Conservation (phyloP, 2,113 vertebrate genomes). For the Peromyscus polionotus region DNA sequence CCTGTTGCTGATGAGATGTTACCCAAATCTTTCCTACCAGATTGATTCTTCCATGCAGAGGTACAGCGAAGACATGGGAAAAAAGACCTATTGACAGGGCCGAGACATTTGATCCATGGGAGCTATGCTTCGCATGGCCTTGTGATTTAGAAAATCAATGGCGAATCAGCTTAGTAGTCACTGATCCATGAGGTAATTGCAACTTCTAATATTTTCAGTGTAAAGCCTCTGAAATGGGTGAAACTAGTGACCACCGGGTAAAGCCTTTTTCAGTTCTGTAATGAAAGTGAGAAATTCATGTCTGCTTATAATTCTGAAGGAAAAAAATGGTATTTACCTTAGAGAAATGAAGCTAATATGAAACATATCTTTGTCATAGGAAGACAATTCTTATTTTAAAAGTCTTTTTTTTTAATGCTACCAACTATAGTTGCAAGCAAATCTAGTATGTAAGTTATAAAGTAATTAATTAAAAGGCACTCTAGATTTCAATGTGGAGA, state of each 20-base stretch:
- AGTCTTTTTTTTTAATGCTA: neutral
- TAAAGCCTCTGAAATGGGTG: slow-evolving; percentile 74
- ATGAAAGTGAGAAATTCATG: slow-evolving; percentile 33
- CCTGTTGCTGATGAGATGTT: neutral
- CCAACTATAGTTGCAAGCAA: neutral
- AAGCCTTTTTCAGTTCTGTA: slow-evolving; percentile 63
- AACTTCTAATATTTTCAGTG: slow-evolving; percentile 73
- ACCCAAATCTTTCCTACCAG: neutral
- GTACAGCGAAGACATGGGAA: neutral
- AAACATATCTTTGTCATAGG: slow-evolving; percentile 7
- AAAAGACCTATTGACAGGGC: slow-evolving; percentile 28
- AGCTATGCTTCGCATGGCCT: slow-evolving; percentile 60
- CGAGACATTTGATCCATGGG: slow-evolving; percentile 69
- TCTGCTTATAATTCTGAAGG: slow-evolving; percentile 63
- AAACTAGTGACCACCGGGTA: slow-evolving; percentile 31
- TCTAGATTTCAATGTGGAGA: neutral
- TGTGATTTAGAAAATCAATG: slow-evolving; percentile 71
- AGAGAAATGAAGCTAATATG: neutral
- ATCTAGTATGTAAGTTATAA: neutral
- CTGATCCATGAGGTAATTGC: slow-evolving; percentile 68
- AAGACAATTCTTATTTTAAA: slow-evolving; percentile 23
- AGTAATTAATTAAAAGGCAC: slow-evolving; percentile 40
- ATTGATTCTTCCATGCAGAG: slow-evolving; percentile 35
- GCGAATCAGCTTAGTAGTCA: slow-evolving; percentile 58
- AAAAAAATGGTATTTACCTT: slow-evolving; percentile 52